Evolutionary conservation across 92 coral and sea anemone species (phyloP), one percentile per base, ranked within the genome.

Genomic region (Paramuricea clavata): DNA sequence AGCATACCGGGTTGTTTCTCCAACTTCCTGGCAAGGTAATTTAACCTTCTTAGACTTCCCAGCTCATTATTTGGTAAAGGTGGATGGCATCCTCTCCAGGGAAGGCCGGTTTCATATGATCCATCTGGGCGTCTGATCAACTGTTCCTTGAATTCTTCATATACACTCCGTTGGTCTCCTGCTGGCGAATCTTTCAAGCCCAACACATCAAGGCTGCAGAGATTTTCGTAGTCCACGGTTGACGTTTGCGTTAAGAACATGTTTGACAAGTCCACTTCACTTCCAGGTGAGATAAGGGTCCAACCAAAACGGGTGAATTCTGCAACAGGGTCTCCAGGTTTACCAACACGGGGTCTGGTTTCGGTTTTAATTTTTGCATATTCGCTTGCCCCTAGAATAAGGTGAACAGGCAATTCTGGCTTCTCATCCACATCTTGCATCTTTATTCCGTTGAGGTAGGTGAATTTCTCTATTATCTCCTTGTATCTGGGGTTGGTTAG

Each of bases 371-470:
- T 77, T 59, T 52, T 83, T 13, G 93, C 82, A 86, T 69, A 92
- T 57, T 90, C 90, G 43, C 95, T 87, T 11, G 95, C 84, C n/a
- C 92, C 88, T 19, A 92, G 93, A 44, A 93, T 87, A n/a, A 90
- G 52, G 11, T 90, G 93, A 25, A 87, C 77, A 62, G 92, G 93
- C 17, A 90, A 69, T 69, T 87, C 90, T 0, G 31, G 43, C 34
- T 90, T 83, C 26, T 43, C 62, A 65, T 87, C 90, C 1, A 70
- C 76, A 60, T 83, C 90, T 12, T 87, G 83, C 81, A 87, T 86
- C 8, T 27, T 62, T 39, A 83, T 87, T 0, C 88, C 87, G 12
- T 83, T 49, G 23, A 81, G 87, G 60, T 92, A 86, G 11, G 19
- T 74, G 80, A 78, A 82, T 43, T 76, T 72, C 42, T 31, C 86